Conservation (phyloP, 2,797 vertebrate species). For the Bradypus variegatus region DNA sequence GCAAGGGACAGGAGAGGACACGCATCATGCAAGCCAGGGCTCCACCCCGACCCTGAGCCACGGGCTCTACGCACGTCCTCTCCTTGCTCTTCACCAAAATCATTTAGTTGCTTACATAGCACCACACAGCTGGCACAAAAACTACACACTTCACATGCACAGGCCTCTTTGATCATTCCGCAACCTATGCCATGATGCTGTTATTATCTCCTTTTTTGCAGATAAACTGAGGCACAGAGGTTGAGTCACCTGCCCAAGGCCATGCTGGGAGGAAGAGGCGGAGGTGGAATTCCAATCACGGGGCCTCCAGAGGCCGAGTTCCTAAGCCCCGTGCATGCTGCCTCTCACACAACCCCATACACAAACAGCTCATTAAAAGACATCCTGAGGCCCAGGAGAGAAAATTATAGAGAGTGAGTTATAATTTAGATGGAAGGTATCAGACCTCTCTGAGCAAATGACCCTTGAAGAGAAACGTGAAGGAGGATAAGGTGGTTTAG, state of each 20-base stretch:
- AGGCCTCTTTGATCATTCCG: neutral
- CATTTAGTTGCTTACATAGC: neutral
- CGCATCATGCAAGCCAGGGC: neutral
- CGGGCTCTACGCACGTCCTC: rapidly evolving
- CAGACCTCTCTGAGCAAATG: neutral
- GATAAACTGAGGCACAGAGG: neutral
- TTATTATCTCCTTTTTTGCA: neutral
- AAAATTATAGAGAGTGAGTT: neutral
- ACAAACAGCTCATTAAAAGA: slow-evolving; percentile 32
- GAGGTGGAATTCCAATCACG: neutral
- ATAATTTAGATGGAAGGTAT: neutral
- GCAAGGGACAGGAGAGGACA: too few species aligned
- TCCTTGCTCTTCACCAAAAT: neutral
- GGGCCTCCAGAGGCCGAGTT: neutral
- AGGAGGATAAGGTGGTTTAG: neutral
- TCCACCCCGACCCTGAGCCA: neutral
- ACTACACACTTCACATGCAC: neutral
- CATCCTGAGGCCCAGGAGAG: neutral
- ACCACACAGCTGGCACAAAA: too few species aligned
- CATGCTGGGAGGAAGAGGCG: neutral
- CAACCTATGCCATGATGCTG: neutral
- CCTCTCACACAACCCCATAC: neutral
- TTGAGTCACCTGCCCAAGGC: slow-evolving; percentile 35
- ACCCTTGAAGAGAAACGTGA: neutral
- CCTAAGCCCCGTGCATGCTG: neutral